A percentile compares a stretch with the other conserved stretches of the same genome.
Conservation (phyloP, 2,113 vertebrate species). For the Meriones unguiculatus region DNA sequence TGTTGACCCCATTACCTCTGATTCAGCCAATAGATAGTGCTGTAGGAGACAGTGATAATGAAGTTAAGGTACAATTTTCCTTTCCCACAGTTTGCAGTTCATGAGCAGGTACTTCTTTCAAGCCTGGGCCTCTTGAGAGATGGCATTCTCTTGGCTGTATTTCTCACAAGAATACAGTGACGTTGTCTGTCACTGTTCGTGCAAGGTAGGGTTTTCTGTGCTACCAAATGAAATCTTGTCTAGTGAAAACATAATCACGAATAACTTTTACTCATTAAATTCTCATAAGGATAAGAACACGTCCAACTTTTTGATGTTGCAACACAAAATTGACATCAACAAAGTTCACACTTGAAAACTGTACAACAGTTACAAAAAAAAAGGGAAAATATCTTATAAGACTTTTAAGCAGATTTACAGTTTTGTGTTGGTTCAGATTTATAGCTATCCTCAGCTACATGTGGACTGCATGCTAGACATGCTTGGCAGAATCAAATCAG, state of each 20-base stretch:
- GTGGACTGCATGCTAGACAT: background rate
- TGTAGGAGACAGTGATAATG: background rate
- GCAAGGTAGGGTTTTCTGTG: background rate
- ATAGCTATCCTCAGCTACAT: background rate
- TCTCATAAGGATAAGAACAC: background rate
- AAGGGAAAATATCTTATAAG: background rate
- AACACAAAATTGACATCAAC: background rate
- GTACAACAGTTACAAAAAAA: background rate
- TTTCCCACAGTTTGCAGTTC: background rate
- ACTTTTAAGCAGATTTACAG: background rate
- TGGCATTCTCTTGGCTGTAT: background rate
- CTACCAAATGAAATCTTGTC: background rate
- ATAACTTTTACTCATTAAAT: constrained; percentile 6
- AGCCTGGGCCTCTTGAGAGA: background rate
- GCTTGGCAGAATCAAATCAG: background rate
- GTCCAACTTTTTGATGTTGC: background rate
- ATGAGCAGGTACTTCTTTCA: background rate
- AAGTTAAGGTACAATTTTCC: too few species aligned
- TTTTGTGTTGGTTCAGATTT: background rate
- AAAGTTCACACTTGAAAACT: background rate
- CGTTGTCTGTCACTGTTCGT: background rate
- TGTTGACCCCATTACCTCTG: background rate
- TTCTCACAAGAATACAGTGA: background rate
- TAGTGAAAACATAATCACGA: background rate
- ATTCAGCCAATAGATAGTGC: background rate